phyloP scores from a whole-genome alignment of 2,797 vertebrate species.

The Sylvia borin region DNA sequence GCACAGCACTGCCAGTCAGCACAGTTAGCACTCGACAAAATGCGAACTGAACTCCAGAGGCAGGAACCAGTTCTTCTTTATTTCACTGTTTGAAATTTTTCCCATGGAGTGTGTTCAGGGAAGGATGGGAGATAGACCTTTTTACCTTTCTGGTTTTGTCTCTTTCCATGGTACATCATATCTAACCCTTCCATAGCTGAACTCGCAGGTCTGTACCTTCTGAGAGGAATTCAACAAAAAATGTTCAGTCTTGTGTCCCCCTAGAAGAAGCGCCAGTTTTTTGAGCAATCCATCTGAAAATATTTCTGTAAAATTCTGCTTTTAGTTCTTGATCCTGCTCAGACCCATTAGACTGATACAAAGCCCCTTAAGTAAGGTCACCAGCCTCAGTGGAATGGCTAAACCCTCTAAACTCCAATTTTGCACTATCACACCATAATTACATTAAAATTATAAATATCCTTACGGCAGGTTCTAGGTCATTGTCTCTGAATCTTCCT shows the following conservation, averaged over 20 bases:
- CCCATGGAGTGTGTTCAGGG: not conserved
- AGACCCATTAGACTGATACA: not conserved
- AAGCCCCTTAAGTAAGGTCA: not conserved
- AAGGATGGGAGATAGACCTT: not conserved
- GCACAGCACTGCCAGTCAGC: not conserved
- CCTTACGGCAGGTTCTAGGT: not conserved
- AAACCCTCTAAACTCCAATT: not conserved
- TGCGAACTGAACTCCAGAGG: not conserved
- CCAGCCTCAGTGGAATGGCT: not conserved
- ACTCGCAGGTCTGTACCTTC: not conserved
- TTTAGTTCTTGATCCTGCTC: not conserved
- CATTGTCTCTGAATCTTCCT: not conserved
- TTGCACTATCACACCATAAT: not conserved
- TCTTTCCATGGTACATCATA: not conserved
- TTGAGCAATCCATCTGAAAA: not conserved
- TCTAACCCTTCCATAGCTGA: not conserved
- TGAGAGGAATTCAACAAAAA: not conserved
- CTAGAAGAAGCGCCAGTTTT: not conserved
- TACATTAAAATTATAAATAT: not conserved
- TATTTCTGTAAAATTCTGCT: not conserved
- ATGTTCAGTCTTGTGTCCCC: fast-evolving
- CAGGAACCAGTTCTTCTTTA: not conserved
- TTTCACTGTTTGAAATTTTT: not conserved
- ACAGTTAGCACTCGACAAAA: not conserved
- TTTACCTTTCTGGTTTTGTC: not conserved